A percentile compares a stretch with the other conserved stretches of the same genome.
These are phyloP conservation scores for Hirtodrosophila confusa DNA, from an alignment of 2,888 invertebrate genomes.

Conservation along the genomic window DNA sequence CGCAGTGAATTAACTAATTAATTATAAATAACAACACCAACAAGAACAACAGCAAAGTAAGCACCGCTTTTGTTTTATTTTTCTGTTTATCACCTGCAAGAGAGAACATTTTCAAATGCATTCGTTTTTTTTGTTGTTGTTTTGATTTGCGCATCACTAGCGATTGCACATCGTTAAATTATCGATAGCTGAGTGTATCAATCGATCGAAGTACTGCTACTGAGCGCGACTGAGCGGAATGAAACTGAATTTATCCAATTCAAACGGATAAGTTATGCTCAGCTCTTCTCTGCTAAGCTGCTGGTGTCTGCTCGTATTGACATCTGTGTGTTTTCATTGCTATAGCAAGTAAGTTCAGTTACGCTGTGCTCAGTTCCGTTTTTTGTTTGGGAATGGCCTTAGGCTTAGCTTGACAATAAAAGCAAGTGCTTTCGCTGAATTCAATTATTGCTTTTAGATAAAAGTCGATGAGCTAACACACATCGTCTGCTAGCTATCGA, in stretches of 20 bases:
- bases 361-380: too few relatives aligned
- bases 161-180: conserved; percentile 36
- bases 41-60: conserved; percentile 69
- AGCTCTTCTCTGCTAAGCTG: background rate
- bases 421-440: conserved; percentile 16
- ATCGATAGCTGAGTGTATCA: conserved; percentile 52
- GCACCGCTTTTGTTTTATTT: conserved; percentile 58
- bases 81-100: conserved; percentile 26
- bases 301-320: too few relatives aligned
- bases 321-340: too few relatives aligned
- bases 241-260: too few relatives aligned
- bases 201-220: conserved; percentile 29
- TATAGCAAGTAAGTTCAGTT: too few relatives aligned
- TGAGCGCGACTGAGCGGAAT: too few relatives aligned
- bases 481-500: conserved; percentile 37
- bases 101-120: conserved; percentile 24
- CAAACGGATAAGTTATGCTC: background rate
- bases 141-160: conserved; percentile 59
- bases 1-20: conserved; percentile 61
- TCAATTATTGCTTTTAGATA: conserved; percentile 21
- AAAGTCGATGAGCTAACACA: conserved; percentile 27
- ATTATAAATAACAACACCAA: conserved; percentile 44
- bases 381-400: too few relatives aligned
- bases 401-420: conserved; percentile 1
- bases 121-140: conserved; percentile 36